These are phyloP conservation scores for Hozukius guyotensis DNA, from an alignment of 2,797 vertebrate genomes.

Conservation along the genomic window DNA sequence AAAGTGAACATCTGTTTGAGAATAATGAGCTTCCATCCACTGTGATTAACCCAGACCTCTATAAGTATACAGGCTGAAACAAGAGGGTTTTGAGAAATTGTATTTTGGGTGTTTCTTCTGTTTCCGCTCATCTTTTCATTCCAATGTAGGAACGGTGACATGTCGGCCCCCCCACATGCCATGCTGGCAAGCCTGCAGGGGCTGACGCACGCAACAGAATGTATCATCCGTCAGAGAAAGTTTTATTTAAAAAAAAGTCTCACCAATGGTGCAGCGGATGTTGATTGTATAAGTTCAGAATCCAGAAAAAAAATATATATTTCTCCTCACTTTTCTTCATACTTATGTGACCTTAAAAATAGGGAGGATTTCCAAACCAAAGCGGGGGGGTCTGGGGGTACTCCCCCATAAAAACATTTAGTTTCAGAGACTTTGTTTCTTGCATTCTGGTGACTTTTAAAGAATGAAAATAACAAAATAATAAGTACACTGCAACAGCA, in stretches of 20 bases:
- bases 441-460: too few species aligned
- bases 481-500: too few species aligned
- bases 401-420: too few species aligned
- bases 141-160: background rate
- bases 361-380: too few species aligned
- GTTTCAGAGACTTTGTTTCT: too few species aligned
- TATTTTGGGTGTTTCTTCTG: background rate
- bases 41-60: background rate
- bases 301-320: background rate
- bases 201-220: background rate
- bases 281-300: background rate
- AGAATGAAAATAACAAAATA: too few species aligned
- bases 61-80: background rate
- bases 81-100: background rate
- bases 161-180: too few species aligned
- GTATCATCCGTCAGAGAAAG: background rate
- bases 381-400: too few species aligned
- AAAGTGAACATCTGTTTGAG: background rate
- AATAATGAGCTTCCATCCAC: background rate
- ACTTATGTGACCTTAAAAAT: too few species aligned
- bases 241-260: background rate
- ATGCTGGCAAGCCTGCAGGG: background rate
- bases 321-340: background rate
- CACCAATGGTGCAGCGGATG: background rate
- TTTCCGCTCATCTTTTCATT: background rate